Evolutionary conservation across 2,797 vertebrate genomes (phyloP).

Genomic region (Sebastes dallii): DNA sequence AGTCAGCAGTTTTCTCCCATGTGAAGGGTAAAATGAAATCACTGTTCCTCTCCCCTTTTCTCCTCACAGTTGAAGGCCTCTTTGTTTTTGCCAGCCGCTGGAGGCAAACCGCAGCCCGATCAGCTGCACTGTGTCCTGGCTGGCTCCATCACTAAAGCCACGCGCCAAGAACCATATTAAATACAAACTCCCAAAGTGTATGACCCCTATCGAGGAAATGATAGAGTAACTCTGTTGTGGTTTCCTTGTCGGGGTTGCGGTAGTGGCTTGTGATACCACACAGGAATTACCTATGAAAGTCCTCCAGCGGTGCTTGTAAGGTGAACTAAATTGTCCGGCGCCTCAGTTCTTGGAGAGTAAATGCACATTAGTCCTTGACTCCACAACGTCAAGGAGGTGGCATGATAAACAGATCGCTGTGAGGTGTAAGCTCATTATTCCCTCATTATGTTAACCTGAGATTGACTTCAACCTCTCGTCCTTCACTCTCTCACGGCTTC

Average conservation of each 20-base stretch:
- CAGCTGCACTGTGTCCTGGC: not conserved
- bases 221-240: not conserved
- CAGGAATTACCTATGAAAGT: not conserved
- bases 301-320: not conserved
- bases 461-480: conserved; percentile 22
- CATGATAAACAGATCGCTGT: conserved; percentile 13
- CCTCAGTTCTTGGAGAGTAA: not conserved
- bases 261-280: not conserved
- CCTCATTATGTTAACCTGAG: conserved; percentile 15
- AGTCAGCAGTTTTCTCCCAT: not conserved
- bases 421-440: conserved; percentile 47
- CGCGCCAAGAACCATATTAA: not conserved
- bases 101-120: not conserved
- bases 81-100: not conserved
- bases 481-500: conserved; percentile 8
- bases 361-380: conserved; percentile 30
- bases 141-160: not conserved
- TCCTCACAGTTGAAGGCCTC: not conserved
- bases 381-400: conserved; percentile 24
- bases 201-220: not conserved
- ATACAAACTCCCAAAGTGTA: not conserved
- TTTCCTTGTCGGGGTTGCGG: not conserved
- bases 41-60: not conserved
- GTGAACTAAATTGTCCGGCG: not conserved
- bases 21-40: not conserved